Evolutionary conservation across 2,797 vertebrate genomes (phyloP).

Genomic region (Crocidura indochinensis): DNA sequence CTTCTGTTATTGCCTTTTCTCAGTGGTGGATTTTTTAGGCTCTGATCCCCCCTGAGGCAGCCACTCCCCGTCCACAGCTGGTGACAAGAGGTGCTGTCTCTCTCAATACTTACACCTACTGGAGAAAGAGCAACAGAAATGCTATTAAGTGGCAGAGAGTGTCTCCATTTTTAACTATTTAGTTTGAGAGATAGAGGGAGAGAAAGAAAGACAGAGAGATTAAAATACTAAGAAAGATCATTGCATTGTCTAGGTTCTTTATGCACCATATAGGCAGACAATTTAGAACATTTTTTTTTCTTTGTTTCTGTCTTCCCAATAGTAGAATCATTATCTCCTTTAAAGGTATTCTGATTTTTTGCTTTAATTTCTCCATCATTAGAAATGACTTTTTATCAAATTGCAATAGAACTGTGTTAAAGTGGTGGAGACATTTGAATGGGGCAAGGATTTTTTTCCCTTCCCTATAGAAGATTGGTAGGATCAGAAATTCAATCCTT

Average conservation of each 20-base stretch:
- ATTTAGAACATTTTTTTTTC: conserved; percentile 78
- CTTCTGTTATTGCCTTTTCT: conserved; percentile 92
- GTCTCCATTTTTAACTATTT: conserved; percentile 88
- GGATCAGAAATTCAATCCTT: conserved; percentile 72
- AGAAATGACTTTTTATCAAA: conserved; percentile 73
- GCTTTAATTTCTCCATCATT: conserved; percentile 54
- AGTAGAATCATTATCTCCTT: not conserved
- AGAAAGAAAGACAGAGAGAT: conserved; percentile 41
- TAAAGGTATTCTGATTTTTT: conserved; percentile 66
- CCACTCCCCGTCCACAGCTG: conserved; percentile 90
- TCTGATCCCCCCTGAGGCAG: conserved; percentile 88
- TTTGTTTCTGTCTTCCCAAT: conserved; percentile 20
- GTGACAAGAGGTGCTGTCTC: conserved; percentile 87
- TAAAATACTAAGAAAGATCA: conserved; percentile 66
- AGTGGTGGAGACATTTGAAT: conserved; percentile 60
- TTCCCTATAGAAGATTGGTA: fast-evolving
- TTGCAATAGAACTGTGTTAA: conserved; percentile 51
- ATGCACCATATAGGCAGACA: conserved; percentile 80
- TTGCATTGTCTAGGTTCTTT: conserved; percentile 78
- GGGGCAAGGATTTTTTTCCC: not conserved
- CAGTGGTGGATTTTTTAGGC: conserved; percentile 86
- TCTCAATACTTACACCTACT: conserved; percentile 87
- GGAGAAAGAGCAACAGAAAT: conserved; percentile 90
- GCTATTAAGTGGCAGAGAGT: conserved; percentile 87
- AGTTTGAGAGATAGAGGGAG: conserved; percentile 79